These are phyloP conservation scores for Sminthopsis crassicaudata DNA, from an alignment of 2,113 vertebrate genomes.

Conservation along the genomic window DNA sequence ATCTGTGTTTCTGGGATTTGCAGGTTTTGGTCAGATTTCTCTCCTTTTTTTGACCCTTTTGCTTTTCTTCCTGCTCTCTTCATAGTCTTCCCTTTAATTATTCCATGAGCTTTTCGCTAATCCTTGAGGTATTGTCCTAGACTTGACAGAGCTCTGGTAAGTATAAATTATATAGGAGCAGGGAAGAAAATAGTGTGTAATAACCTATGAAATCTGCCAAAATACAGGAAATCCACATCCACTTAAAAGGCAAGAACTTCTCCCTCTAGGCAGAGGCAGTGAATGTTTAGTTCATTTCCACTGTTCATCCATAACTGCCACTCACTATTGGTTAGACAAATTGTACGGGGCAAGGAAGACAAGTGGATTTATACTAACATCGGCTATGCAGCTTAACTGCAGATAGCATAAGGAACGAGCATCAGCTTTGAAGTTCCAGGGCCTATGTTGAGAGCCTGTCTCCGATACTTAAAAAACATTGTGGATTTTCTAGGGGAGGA, in stretches of 20 bases:
- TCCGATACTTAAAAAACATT: not conserved
- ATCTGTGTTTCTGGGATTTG: not conserved
- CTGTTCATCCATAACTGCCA: not conserved
- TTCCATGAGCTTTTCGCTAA: not conserved
- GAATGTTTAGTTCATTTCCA: not conserved
- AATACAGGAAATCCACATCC: not conserved
- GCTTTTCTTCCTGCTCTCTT: conserved; percentile 15
- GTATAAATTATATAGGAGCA: conserved; percentile 8
- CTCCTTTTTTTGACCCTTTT: not conserved
- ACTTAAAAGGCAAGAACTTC: not conserved
- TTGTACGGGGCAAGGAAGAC: not conserved
- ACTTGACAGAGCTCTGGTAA: conserved; percentile 6
- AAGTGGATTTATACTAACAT: not conserved
- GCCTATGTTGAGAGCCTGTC: not conserved
- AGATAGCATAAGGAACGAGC: not conserved
- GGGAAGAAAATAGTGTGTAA: conserved; percentile 18
- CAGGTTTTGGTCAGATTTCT: conserved; percentile 2
- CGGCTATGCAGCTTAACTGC: not conserved
- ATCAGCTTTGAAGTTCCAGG: not conserved
- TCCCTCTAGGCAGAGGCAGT: not conserved
- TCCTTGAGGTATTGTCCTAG: conserved; percentile 5
- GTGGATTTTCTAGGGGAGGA: no score
- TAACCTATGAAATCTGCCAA: not conserved
- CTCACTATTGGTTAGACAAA: not conserved
- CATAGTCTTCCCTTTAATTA: not conserved